Evolutionary conservation across 2,888 invertebrate species (phyloP), one percentile per base, ranked within the genome.

Genomic region (Periphyllus acericola): DNA sequence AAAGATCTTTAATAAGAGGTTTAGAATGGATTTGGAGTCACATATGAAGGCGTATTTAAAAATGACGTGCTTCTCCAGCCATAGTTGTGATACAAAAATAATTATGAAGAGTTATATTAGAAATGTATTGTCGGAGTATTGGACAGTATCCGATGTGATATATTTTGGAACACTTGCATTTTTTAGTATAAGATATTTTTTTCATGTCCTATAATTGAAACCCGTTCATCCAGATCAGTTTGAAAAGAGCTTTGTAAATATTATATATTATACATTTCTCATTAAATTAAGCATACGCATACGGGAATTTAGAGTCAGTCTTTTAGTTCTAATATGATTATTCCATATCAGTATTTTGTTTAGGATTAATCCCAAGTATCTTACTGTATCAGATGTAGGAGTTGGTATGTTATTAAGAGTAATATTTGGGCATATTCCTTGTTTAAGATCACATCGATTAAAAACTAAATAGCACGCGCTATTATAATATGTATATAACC

Each of bases 151-250:
- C 5, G 34, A 74, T 34, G 36, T 25, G 1, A 36, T 75, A 75
- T 75, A 46, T 46, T 75, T 25, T 75, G 75, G 9, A 75, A 74
- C 6, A 34, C 19, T 74, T 74, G 74, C 3, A 74, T 91, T 83
- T 17, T 36, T 68, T 29, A n/a, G 68, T 29, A 6, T 74, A 34
- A 21, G 74, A 36, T 36, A 34, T 74, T 36, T 74, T 74, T 19
- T 19, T 34, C 6, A 34, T 4, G 14, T 17, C 36, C 19, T 17
- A 74, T 4, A 36, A 17, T 36, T 74, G 74, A 9, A 34, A 34
- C 34, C 74, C 74, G 34, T 36, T 34, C 1, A 17, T 74, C 36
- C n/a, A 40, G 1, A 75, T 40, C 14, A 36, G 40, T 75, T 36
- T 75, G 3, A 21, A 14, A 21, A 14, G 17, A 25, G 4, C 0